Conservation (phyloP, 2,113 vertebrate species). For the Coregonus clupeaformis region DNA sequence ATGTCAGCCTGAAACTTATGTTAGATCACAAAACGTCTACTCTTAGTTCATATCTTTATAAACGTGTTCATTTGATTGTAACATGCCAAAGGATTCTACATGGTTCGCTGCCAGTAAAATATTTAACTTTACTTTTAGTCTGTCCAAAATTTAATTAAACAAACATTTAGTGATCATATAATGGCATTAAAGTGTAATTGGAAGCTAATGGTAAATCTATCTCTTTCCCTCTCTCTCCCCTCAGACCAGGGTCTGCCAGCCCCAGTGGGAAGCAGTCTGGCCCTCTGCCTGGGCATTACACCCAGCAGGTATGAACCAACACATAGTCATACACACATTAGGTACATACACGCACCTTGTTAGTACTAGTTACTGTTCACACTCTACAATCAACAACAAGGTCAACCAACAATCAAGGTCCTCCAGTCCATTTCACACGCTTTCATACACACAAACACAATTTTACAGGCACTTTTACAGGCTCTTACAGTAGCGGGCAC, state of each 20-base stretch:
- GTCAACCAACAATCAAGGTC: no score
- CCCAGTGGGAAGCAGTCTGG: constrained; percentile 92
- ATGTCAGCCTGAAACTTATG: no score
- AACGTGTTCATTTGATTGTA: not conserved
- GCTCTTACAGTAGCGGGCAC: not conserved
- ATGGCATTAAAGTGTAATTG: not conserved
- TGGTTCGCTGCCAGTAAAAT: no score
- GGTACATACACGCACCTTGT: not conserved
- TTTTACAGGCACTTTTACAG: not conserved
- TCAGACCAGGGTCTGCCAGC: constrained; percentile 94
- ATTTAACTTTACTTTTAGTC: no score
- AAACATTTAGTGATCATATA: no score
- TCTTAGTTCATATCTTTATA: not conserved
- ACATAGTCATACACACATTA: not conserved
- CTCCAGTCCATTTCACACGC: no score
- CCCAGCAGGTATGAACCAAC: constrained; percentile 84
- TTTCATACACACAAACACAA: not conserved
- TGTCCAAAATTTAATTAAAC: no score
- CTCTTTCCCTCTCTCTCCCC: not conserved
- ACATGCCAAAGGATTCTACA: no score
- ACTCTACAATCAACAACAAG: not conserved
- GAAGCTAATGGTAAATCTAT: not conserved
- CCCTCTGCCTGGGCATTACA: constrained; percentile 82
- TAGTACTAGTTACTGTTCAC: not conserved
- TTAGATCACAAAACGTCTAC: no score